Evolutionary conservation across 2,113 vertebrate species (phyloP).

Genomic region (Ifrita kowaldi): DNA sequence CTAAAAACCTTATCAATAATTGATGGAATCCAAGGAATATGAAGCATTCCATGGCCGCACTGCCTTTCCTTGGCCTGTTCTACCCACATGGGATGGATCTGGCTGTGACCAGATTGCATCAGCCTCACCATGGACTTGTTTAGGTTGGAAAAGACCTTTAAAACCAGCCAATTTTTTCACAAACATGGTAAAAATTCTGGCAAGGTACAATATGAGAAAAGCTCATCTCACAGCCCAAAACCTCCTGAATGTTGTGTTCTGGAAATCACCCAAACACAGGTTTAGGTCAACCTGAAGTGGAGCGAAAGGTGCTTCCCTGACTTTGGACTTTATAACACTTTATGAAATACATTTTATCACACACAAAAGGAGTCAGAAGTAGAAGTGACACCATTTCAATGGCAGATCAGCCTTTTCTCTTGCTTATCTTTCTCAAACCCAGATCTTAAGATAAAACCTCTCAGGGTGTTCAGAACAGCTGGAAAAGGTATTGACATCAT

Average conservation of each 20-base stretch:
- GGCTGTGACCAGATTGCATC: not conserved
- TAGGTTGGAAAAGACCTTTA: not conserved
- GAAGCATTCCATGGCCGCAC: fast-evolving
- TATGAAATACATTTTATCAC: not conserved
- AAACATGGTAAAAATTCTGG: not conserved
- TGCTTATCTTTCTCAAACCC: not conserved
- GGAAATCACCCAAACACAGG: not conserved
- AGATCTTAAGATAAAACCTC: not conserved
- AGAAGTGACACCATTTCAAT: not conserved
- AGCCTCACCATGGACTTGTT: not conserved
- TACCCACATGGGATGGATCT: not conserved
- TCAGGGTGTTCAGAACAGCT: not conserved
- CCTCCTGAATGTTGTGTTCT: not conserved
- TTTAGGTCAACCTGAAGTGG: not conserved
- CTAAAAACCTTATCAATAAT: not conserved
- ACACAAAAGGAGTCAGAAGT: not conserved
- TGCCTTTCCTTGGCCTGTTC: not conserved
- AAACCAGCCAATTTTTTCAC: not conserved
- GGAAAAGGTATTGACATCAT: constrained; percentile 38
- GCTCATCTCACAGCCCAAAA: not conserved
- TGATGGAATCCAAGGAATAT: fast-evolving
- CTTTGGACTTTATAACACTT: not conserved
- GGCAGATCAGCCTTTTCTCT: not conserved
- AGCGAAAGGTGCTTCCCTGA: not conserved
- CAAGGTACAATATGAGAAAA: not conserved